Evolutionary conservation across 2,797 vertebrate species (phyloP).

Genomic region (Semotilus atromaculatus): DNA sequence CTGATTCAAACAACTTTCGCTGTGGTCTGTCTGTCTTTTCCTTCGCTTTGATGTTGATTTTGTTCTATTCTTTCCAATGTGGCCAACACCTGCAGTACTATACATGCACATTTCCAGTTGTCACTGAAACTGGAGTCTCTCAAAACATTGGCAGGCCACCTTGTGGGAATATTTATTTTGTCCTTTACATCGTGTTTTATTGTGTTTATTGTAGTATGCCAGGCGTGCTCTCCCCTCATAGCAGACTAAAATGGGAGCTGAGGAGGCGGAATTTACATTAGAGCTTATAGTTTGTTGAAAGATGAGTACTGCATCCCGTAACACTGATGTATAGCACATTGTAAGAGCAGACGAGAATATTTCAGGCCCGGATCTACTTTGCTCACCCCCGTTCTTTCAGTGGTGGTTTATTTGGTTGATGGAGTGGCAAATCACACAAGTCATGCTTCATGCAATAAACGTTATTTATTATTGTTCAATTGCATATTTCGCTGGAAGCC

Average conservation of each 20-base stretch:
- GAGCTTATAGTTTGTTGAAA: conserved; percentile 47
- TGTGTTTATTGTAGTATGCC: conserved; percentile 65
- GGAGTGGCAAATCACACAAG: conserved; percentile 42
- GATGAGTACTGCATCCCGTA: conserved; percentile 32
- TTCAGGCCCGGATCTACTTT: not conserved
- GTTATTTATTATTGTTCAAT: conserved; percentile 51
- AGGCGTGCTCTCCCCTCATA: conserved; percentile 61
- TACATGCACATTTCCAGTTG: conserved; percentile 60
- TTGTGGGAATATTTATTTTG: conserved; percentile 59
- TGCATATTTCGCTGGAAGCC: conserved; percentile 23
- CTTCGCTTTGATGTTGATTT: conserved; percentile 61
- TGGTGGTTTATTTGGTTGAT: conserved; percentile 31
- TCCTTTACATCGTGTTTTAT: conserved; percentile 55
- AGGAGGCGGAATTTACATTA: conserved; percentile 52
- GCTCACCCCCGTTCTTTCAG: conserved; percentile 7
- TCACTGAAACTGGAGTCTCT: conserved; percentile 61
- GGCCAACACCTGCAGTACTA: conserved; percentile 64
- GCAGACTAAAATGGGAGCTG: conserved; percentile 62
- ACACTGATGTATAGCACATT: conserved; percentile 45
- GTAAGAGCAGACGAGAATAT: conserved; percentile 1
- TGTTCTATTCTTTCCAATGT: conserved; percentile 65
- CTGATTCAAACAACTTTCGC: not conserved
- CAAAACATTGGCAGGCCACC: conserved; percentile 60
- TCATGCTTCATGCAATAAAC: conserved; percentile 30
- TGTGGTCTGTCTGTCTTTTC: conserved; percentile 67